phyloP scores from a whole-genome alignment of 2,888 invertebrate species.

The Cerastis leucographa region DNA sequence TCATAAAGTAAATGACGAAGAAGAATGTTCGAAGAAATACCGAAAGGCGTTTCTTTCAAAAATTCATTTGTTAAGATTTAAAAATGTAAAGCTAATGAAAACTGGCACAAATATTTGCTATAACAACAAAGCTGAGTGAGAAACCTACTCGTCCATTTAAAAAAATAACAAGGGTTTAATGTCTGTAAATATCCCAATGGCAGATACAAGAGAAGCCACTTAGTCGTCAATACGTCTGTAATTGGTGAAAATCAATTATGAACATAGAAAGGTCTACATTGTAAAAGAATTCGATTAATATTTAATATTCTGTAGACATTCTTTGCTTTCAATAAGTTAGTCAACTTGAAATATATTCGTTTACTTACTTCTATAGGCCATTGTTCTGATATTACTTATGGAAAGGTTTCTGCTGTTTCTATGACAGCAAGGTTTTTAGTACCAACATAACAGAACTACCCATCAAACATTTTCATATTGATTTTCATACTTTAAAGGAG shows the following conservation, averaged over 20 bases:
- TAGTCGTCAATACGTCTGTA: slow-evolving; percentile 14
- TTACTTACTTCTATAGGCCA: background rate
- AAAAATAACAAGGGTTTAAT: slow-evolving; percentile 26
- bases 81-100: background rate
- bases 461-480: background rate
- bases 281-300: background rate
- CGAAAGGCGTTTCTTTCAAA: background rate
- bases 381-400: background rate
- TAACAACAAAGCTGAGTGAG: slow-evolving; percentile 32
- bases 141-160: slow-evolving; percentile 9
- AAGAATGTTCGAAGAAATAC: background rate
- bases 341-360: background rate
- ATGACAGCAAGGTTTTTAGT: background rate
- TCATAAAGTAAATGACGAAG: background rate
- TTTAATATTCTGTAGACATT: background rate
- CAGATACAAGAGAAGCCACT: slow-evolving; percentile 53
- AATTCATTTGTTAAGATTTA: background rate
- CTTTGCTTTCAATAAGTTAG: background rate
- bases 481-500: background rate
- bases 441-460: background rate
- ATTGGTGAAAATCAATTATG: slow-evolving; percentile 50
- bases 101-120: slow-evolving; percentile 29
- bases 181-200: slow-evolving; percentile 40
- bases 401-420: background rate
- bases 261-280: slow-evolving; percentile 1